Conservation (phyloP, 2,113 vertebrate species). For the Phyllopteryx taeniolatus region DNA sequence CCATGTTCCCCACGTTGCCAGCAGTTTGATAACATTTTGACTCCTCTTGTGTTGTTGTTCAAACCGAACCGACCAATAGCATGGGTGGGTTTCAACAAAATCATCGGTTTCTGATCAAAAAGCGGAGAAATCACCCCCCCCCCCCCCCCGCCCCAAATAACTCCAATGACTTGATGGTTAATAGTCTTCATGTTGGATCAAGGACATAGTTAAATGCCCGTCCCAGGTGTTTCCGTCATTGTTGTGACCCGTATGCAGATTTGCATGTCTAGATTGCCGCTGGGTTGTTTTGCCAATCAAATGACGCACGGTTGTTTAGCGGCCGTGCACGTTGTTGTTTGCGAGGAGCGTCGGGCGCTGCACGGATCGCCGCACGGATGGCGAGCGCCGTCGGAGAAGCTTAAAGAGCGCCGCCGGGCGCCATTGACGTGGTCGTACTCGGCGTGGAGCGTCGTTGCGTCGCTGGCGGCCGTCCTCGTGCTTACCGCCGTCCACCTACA, state of each 20-base stretch:
- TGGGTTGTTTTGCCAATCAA: slow-evolving; percentile 64
- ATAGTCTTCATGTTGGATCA: neutral
- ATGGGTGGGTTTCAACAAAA: too few relatives aligned
- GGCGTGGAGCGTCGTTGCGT: slow-evolving; percentile 51
- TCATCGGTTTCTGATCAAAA: too few relatives aligned
- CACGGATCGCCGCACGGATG: neutral
- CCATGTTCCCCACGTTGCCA: too few relatives aligned
- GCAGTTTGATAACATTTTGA: too few relatives aligned
- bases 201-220: neutral
- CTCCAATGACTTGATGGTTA: neutral
- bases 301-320: slow-evolving; percentile 47
- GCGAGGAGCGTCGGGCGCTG: neutral
- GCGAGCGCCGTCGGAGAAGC: neutral
- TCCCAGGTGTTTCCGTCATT: neutral
- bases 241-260: slow-evolving; percentile 25
- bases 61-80: too few relatives aligned
- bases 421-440: slow-evolving; percentile 52
- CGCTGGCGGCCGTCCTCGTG: slow-evolving; percentile 46
- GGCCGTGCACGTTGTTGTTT: neutral
- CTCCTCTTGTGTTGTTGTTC: too few relatives aligned
- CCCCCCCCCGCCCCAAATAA: too few relatives aligned
- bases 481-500: slow-evolving; percentile 47
- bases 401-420: neutral
- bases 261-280: slow-evolving; percentile 63
- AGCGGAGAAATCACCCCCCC: too few relatives aligned